phyloP scores from a whole-genome alignment of 2,888 invertebrate species.

The Heliconius aoede region DNA sequence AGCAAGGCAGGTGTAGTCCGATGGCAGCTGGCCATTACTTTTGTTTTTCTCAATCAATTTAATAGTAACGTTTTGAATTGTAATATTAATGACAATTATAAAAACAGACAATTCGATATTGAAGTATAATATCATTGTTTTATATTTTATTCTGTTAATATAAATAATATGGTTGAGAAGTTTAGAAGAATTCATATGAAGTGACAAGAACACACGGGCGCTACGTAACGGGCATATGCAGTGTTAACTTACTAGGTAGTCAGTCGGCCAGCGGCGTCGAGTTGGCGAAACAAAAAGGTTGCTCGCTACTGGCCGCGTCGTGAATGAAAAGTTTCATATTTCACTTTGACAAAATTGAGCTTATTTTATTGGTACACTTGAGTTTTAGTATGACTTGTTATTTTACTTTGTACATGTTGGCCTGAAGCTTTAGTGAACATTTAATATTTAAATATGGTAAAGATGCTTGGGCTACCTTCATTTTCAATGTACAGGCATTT shows the following conservation, averaged over 20 bases:
- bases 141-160: not conserved
- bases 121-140: not conserved
- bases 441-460: slow-evolving; percentile 8
- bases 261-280: slow-evolving; percentile 17
- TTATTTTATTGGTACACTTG: slow-evolving; percentile 13
- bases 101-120: slow-evolving; percentile 7
- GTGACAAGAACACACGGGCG: slow-evolving; percentile 9
- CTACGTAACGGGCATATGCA: slow-evolving; percentile 36
- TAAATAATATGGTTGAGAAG: slow-evolving; percentile 3
- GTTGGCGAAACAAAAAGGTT: slow-evolving; percentile 33
- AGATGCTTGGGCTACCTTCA: not conserved
- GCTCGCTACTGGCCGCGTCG: slow-evolving; percentile 14
- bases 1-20: slow-evolving; percentile 64
- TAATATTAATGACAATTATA: slow-evolving; percentile 34
- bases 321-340: slow-evolving; percentile 30
- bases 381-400: slow-evolving; percentile 1
- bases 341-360: slow-evolving; percentile 32
- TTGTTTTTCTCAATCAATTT: slow-evolving; percentile 45
- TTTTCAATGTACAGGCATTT: not conserved
- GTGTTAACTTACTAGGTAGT: slow-evolving; percentile 30
- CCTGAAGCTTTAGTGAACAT: not conserved
- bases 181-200: slow-evolving; percentile 8
- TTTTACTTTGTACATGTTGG: not conserved
- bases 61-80: slow-evolving; percentile 38
- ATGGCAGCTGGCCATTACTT: slow-evolving; percentile 59